phyloP scores from a whole-genome alignment of 1,140 invertebrate species.

The Plutomurus gul region DNA sequence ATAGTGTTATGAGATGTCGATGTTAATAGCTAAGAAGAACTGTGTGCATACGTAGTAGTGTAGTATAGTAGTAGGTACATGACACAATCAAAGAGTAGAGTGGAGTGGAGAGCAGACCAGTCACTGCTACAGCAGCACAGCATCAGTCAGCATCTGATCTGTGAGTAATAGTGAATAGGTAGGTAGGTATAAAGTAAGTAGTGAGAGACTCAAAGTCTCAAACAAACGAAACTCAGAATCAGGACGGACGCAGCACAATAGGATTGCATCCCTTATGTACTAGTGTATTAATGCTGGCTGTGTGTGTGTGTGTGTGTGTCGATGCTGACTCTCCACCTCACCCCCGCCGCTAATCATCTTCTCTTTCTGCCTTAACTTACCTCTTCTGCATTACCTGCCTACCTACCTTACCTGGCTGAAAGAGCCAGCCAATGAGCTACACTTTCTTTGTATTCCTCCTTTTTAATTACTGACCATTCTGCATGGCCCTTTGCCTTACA shows the following conservation, averaged over 20 bases:
- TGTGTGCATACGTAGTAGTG: background rate
- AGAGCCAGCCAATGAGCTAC: constrained; percentile 47
- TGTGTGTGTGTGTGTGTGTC: background rate
- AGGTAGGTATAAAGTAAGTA: too few species aligned
- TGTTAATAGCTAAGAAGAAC: background rate
- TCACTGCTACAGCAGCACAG: background rate
- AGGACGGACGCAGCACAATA: background rate
- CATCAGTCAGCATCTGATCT: background rate
- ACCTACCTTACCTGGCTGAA: constrained; percentile 20
- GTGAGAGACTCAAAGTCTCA: constrained; percentile 21
- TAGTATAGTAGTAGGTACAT: background rate
- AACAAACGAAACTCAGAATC: background rate
- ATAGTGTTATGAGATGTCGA: background rate
- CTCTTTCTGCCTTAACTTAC: constrained; percentile 37
- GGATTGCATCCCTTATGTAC: constrained; percentile 12
- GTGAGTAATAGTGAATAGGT: too few species aligned
- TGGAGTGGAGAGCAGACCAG: background rate
- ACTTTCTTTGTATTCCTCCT: constrained; percentile 51
- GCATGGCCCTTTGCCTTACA: constrained; percentile 33
- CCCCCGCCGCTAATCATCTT: constrained; percentile 37
- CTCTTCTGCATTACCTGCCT: constrained; percentile 28
- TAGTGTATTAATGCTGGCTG: background rate
- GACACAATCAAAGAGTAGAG: background rate
- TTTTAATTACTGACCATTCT: constrained; percentile 54
- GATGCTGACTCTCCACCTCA: constrained; percentile 6